Evolutionary conservation across 2,888 invertebrate genomes (phyloP), one percentile per base, ranked within the genome.

Genomic region (Agrotis clavis): DNA sequence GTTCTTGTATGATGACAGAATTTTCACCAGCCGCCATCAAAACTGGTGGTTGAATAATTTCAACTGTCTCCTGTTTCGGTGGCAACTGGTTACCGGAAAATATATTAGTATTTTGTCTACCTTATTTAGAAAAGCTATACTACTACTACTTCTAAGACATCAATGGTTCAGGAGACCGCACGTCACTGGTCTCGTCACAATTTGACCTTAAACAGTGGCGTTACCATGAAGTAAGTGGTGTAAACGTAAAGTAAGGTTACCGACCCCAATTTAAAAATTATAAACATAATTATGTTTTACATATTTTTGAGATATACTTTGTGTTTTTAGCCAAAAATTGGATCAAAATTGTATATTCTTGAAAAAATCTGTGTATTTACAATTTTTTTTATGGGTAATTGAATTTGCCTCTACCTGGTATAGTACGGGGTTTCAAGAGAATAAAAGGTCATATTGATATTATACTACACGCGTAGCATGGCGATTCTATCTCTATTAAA

Each of bases 1-100:
- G 94, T 69, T 95, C 95, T 75, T 95, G 95, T 77, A 95, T 93
- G 45, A 94, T 91, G 75, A 94, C 90, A 0, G 93, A 90, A 74
- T 86, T 91, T 13, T 94, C 93, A 7, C 86, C 81, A 4, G 89
- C 59, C 1, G 91, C 66, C 48, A 94, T 89, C 65, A 94, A 66
- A 21, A 94, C 89, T 0, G 92, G 88, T 1, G 89, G 90, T 63
- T 89, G 93, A 9, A 92, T 90, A 18, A 91, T 87, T 21, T 94
- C 94, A 6, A 90, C 81, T 0, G 88, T 74, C 53, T 95, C 95
- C 85, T 92, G 93, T 80, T 95, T 95, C 18, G 90, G 89, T 21
- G 93, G 93, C 69, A 94, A 61, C 73, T 73, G 67, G 50, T 67
- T 56, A 61, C 25, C 64, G 59, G n/a, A 54, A n/a, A 48, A 77